These are phyloP conservation scores for Oegoconia quadripuncta DNA, from an alignment of 2,888 invertebrate genomes.

Conservation along the genomic window DNA sequence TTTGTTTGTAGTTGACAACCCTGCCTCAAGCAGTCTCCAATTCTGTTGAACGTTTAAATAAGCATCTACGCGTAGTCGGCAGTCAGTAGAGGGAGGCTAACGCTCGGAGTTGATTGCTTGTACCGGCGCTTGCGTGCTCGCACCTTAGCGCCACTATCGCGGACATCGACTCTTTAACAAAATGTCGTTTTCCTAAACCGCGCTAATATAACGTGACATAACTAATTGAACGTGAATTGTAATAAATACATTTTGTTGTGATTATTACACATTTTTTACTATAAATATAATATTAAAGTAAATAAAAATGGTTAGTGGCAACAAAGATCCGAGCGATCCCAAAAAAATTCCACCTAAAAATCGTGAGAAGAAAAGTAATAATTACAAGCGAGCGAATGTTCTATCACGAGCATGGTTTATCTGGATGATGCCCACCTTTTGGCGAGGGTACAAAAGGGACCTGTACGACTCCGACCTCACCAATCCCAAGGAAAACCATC, in stretches of 20 bases:
- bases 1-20: too few relatives aligned
- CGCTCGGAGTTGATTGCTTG: constrained; percentile 54
- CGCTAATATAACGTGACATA: constrained; percentile 34
- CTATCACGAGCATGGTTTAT: constrained; percentile 69
- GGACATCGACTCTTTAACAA: constrained; percentile 33
- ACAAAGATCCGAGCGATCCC: constrained; percentile 60
- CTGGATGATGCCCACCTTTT: constrained; percentile 78
- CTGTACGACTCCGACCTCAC: constrained; percentile 85
- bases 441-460: constrained; percentile 81
- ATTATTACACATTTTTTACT: constrained; percentile 18
- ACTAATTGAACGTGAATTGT: constrained; percentile 27
- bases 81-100: constrained; percentile 60
- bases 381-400: constrained; percentile 62
- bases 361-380: constrained; percentile 70
- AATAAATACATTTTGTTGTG: constrained; percentile 14
- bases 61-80: constrained; percentile 34
- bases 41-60: too few relatives aligned
- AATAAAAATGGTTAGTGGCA: constrained; percentile 71
- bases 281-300: constrained; percentile 15
- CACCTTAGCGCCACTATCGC: constrained; percentile 38
- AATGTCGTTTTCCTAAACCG: constrained; percentile 45
- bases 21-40: too few relatives aligned
- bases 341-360: constrained; percentile 67
- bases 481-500: constrained; percentile 83
- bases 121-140: constrained; percentile 50